Percentiles rank a stretch among this genome's conserved stretches.
phyloP scores from a whole-genome alignment of 2,797 vertebrate genomes.

The Pipistrellus kuhlii region DNA sequence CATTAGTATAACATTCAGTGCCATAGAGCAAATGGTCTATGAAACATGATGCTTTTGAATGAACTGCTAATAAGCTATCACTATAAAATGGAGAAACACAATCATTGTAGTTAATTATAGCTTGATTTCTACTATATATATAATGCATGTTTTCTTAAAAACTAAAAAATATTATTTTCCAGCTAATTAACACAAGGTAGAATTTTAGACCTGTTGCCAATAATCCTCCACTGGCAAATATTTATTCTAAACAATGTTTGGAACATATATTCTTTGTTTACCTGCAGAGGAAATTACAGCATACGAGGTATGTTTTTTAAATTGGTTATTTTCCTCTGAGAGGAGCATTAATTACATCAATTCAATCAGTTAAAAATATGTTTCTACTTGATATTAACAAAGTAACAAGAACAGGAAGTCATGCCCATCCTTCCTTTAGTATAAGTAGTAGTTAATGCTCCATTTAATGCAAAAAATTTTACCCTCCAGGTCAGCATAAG shows the following conservation, averaged over 20 bases:
- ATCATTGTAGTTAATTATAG: neutral
- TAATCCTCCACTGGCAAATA: neutral
- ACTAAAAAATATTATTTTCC: neutral
- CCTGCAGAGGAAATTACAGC: neutral
- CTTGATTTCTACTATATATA: neutral
- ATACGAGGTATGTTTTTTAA: neutral
- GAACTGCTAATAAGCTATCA: neutral
- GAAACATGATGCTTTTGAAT: neutral
- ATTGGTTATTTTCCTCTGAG: neutral
- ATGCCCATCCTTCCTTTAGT: neutral
- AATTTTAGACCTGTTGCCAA: neutral
- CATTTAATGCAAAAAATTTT: neutral
- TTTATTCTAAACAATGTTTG: neutral
- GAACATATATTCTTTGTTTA: neutral
- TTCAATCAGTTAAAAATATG: neutral
- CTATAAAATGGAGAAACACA: conserved; percentile 25
- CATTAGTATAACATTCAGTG: neutral
- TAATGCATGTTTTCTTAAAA: conserved; percentile 17
- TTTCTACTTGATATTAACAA: neutral
- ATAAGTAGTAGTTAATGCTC: neutral
- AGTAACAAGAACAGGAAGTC: neutral
- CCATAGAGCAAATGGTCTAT: neutral
- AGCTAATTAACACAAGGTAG: conserved; percentile 17
- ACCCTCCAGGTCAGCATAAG: neutral
- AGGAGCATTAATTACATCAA: neutral